Evolutionary conservation across 2,113 vertebrate species (phyloP), one percentile per base, ranked within the genome.

Genomic region (Tenrec ecaudatus): DNA sequence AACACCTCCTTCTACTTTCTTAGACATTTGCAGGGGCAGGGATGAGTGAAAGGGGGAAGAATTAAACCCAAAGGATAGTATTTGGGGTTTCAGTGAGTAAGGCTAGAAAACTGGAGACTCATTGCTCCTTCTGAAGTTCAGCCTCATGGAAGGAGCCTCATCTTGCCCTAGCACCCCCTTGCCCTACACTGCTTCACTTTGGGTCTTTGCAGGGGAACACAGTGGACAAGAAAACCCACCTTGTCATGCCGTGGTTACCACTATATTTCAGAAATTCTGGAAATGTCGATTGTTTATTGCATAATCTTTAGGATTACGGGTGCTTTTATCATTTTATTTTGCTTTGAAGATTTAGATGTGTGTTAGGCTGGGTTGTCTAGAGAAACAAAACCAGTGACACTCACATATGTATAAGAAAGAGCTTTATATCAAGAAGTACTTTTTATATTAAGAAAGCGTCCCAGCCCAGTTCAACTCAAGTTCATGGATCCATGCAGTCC

Each of bases 91-190:
- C 16, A 43, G 31, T 53, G 64, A 73, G 57, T 31, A 78, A 79
- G 19, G 9, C 75, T 11, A 6, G 33, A 83, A 75, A 19, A 33
- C 58, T 38, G 47, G 69, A 62, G 22, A 25, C 69, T 17, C 29
- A 20, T 64, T 3, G 77, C n/a, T 5, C 22, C 57, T 60, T 89
- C 23, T n/a, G 60, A 81, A 40, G 8, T 17, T 57, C 40, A 29
- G 47, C 36, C 12, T 10, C 4, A 3, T 0, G 1, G 16, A 75
- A 40, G 19, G 4, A 2, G 0, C 14, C 2, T 40, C 64, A 27
- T 78, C 40, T 62, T 25, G 5, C 60, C 3, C 1, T 27, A 4
- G 6, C 4, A 23, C 38, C 29, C 47, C 22, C 17, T 62, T 62
- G n/a, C 47, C 36, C 29, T 2, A 1, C 40, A 3, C 7, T 33